A percentile compares a stretch with the other conserved stretches of the same genome.
These are phyloP conservation scores for Sakesphorus luctuosus DNA, from an alignment of 2,113 vertebrate species.

Conservation along the genomic window DNA sequence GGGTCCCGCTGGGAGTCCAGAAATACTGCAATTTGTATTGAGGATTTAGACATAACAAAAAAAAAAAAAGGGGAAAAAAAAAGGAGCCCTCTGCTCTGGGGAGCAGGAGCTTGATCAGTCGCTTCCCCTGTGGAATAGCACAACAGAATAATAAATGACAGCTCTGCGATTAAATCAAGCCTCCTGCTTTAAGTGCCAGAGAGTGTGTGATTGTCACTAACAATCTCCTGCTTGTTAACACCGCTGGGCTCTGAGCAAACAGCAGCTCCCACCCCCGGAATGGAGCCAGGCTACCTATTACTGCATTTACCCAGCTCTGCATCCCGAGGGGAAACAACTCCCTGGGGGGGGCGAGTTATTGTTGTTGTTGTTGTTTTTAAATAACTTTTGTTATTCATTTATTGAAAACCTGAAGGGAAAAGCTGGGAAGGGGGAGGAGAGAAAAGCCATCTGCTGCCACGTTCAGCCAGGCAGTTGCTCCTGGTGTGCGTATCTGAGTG, in stretches of 20 bases:
- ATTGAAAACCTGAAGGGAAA: neutral
- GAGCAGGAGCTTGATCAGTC: conserved; percentile 87
- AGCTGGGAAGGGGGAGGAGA: neutral
- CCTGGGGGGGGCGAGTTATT: neutral
- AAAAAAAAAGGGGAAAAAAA: conserved; percentile 45
- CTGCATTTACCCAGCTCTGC: conserved; percentile 40
- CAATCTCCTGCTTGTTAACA: conserved; percentile 90
- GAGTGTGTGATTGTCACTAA: conserved; percentile 90
- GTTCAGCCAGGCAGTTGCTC: neutral
- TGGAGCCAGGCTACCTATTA: conserved; percentile 44
- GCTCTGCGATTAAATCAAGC: conserved; percentile 91
- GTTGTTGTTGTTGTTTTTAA: conserved; percentile 54
- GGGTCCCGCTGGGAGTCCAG: conserved; percentile 95
- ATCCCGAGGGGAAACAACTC: conserved; percentile 40
- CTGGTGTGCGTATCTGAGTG: neutral
- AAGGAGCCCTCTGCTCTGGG: conserved; percentile 75
- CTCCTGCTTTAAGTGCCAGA: conserved; percentile 84
- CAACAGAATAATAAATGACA: conserved; percentile 92
- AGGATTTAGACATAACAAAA: conserved; percentile 95
- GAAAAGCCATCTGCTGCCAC: conserved; percentile 31
- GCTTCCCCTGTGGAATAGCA: conserved; percentile 80
- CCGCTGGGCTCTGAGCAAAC: conserved; percentile 84
- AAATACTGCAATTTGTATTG: conserved; percentile 99
- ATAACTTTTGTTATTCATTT: conserved; percentile 34
- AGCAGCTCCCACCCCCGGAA: conserved; percentile 70